Evolutionary conservation across 1,140 invertebrate genomes (phyloP), one percentile per base, ranked within the genome.

Genomic region (Cyrtorhinus lividipennis): DNA sequence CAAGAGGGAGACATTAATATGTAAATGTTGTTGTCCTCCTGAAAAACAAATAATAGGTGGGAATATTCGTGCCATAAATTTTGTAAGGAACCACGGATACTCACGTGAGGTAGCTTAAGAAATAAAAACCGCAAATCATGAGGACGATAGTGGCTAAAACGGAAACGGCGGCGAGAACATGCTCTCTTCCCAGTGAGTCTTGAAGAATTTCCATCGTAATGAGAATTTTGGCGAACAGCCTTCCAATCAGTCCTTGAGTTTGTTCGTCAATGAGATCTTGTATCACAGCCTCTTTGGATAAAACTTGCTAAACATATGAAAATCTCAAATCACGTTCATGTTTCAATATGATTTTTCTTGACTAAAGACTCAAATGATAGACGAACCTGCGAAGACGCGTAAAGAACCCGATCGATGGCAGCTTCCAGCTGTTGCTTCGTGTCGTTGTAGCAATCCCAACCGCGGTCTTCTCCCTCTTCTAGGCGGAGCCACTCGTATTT

Each of bases 101-200:
- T 78, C 76, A 88, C 81, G 92, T 87, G 70, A 95, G 78, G 73
- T 92, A 90, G 15, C 87, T 83, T 86, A 95, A 90, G 59, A 91
- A 79, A 73, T 92, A 95, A 2, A 89, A 90, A 62, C 86, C 83
- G 48, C 80, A 81, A 63, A 88, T 77, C 69, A 95, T 88, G 65
- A 94, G 82, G 57, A 83, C 73, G 59, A 94, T 78, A 5, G 92
- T 91, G 59, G 83, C 84, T 25, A 93, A 68, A 24, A 93, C 81
- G n/a, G 90, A 93, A 12, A 90, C 71, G 0, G 83, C 80, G 22
- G 90, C 87, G 24, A 94, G 76, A 59, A 92, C 75, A 71, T 92
- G 88, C 66, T 92, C 87, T 64, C 87, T 85, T 24, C 82, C 82
- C 13, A 93, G 73, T 69, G 83, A 85, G 65, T 87, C 84, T 2